Base-by-base conservation (phyloP, 2,888 invertebrate species). In the Myopa testacea region DNA sequence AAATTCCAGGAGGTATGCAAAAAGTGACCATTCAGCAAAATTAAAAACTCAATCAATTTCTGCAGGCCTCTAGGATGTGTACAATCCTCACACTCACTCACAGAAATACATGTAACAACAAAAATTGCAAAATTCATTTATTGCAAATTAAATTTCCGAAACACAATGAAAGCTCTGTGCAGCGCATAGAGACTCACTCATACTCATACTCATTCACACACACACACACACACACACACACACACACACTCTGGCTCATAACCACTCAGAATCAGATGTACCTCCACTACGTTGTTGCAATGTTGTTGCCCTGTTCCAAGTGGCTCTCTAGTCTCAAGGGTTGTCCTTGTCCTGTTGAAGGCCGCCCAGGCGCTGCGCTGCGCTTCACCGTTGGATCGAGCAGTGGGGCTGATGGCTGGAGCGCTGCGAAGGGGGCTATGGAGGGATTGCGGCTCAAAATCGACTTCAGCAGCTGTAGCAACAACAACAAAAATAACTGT, bases 21-120 rank as follows among this genome's bases (percentile, higher is more conserved):
- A 75, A 75, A 75, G 60, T 75, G 75, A 45, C 62, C 60, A 78
- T 74, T 80, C 72, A 67, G 75, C 67, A 68, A 77, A 75, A 80
- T 77, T 72, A 69, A 77, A 80, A 80, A 76, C 78, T 75, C 78
- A 78, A 80, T 80, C 77, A 78, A 80, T 80, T 75, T 75, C 60
- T 55, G 65, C 19, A 19, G 68, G 75, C 75, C 75, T 69, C n/a
- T 34, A 38, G 68, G 58, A 58, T 37, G 19, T 72, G 14, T 16
- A 34, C 65, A 38, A 65, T 58, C 14, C 63, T 65, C 34, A 34
- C 40, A 19, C 55, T 58, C 10, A 67, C 14, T 34, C 8, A 63
- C 70, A 65, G 10, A 55, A 34, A 40, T 8, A 58, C 71, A 37
- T 63, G 38, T 8, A 50, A 63, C 62, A 67, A 55, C 52, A 68